Percentiles rank a stretch among this genome's conserved stretches.
phyloP scores from a whole-genome alignment of 2,113 vertebrate genomes.

The Naja naja region DNA sequence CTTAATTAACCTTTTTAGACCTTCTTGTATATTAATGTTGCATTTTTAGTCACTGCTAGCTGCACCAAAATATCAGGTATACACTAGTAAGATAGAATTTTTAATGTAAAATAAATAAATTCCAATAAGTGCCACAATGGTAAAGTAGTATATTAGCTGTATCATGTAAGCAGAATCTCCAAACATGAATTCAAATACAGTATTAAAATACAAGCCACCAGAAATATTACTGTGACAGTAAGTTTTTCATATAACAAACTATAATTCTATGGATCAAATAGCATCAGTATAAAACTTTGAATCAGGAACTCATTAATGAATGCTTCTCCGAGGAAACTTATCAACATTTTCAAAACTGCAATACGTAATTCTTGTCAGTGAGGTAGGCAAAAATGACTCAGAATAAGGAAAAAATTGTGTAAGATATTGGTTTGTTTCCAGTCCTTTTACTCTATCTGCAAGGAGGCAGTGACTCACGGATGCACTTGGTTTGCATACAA shows the following conservation, averaged over 20 bases:
- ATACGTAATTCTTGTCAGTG: slow-evolving; percentile 1
- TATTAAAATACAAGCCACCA: background rate
- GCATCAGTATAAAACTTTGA: background rate
- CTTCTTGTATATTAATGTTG: background rate
- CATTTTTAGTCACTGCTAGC: background rate
- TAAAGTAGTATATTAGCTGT: background rate
- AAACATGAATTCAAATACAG: background rate
- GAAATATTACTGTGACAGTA: background rate
- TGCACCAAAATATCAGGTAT: background rate
- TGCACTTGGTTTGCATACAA: slow-evolving; percentile 19
- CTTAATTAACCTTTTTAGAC: background rate
- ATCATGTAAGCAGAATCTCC: background rate
- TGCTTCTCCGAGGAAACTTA: background rate
- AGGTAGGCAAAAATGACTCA: slow-evolving; percentile 18
- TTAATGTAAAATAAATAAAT: background rate
- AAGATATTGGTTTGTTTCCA: background rate
- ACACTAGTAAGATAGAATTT: background rate
- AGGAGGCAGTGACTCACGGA: slow-evolving; percentile 44
- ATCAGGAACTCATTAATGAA: background rate
- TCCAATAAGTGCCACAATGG: background rate
- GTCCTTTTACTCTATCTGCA: slow-evolving; percentile 12
- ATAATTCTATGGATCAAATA: background rate
- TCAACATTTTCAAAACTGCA: slow-evolving; percentile 3
- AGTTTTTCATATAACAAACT: background rate
- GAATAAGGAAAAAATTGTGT: background rate